phyloP scores from a whole-genome alignment of 35 echinoderm and acorn worm species.

The Acanthaster planci region DNA sequence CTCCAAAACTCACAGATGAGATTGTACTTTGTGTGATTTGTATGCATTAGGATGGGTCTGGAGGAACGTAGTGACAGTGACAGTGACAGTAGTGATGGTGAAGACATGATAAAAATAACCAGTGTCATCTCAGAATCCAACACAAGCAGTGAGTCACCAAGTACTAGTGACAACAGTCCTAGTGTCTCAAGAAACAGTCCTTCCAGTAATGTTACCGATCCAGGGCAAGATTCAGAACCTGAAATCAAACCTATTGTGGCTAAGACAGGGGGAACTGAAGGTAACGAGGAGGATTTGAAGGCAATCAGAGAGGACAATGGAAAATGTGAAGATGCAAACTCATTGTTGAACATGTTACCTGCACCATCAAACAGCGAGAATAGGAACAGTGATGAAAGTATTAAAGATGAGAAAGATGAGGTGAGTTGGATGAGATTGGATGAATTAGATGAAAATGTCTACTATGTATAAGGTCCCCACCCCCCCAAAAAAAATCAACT shows the following conservation, averaged over 20 bases:
- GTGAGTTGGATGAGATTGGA: no score
- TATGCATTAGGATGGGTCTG: slow-evolving; percentile 70
- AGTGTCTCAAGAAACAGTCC: not conserved
- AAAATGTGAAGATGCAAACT: no score
- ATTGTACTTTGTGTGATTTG: not conserved
- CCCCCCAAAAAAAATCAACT: no score
- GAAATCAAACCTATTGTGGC: not conserved
- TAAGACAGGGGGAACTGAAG: not conserved
- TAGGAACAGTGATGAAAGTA: no score
- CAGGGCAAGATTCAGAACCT: not conserved
- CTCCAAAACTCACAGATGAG: not conserved
- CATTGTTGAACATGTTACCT: no score
- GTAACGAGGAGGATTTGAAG: not conserved
- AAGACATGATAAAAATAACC: slow-evolving; percentile 5
- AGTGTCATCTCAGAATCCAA: not conserved
- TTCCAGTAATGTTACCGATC: not conserved
- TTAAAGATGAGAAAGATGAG: no score
- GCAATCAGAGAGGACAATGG: no score
- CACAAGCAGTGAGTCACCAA: not conserved
- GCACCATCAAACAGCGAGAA: no score
- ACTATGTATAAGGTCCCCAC: no score
- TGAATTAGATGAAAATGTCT: no score
- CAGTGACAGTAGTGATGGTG: slow-evolving; percentile 39
- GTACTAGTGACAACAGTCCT: not conserved
- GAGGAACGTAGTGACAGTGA: slow-evolving; percentile 45